phyloP scores from a whole-genome alignment of 2,888 invertebrate species.

The Drosophila incognita region DNA sequence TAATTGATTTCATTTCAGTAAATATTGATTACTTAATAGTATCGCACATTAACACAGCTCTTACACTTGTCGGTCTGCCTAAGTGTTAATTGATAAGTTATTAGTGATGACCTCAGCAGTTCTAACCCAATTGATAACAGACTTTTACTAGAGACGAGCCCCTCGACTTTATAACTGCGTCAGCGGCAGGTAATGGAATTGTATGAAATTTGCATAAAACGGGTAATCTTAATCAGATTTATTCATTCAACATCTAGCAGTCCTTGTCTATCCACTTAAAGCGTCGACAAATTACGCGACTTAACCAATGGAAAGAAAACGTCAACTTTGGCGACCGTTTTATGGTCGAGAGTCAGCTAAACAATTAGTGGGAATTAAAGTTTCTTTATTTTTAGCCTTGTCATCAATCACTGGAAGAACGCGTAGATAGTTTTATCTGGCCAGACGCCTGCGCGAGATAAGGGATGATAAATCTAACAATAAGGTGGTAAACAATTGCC shows the following conservation, averaged over 20 bases:
- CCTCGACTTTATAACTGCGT: not conserved
- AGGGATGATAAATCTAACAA: slow-evolving; percentile 28
- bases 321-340: not conserved
- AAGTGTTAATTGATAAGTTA: not conserved
- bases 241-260: not conserved
- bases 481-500: not conserved
- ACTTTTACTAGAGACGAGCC: slow-evolving; percentile 25
- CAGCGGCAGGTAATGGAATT: not conserved
- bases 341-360: slow-evolving; percentile 9
- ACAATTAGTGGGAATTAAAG: slow-evolving; percentile 37
- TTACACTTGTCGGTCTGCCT: not conserved
- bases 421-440: slow-evolving; percentile 34
- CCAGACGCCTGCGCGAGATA: slow-evolving; percentile 41
- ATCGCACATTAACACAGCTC: slow-evolving; percentile 7
- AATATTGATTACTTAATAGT: slow-evolving; percentile 10
- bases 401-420: slow-evolving; percentile 6
- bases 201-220: not conserved
- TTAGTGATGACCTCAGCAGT: not conserved
- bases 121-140: slow-evolving; percentile 4
- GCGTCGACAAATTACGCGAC: not conserved
- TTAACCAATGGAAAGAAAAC: not conserved
- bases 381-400: not conserved
- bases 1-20: not conserved
- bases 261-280: not conserved
- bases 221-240: not conserved